Percentiles rank a stretch among this genome's conserved stretches.
Conservation (phyloP, 2,113 vertebrate species). For the Mormyrus lacerda region DNA sequence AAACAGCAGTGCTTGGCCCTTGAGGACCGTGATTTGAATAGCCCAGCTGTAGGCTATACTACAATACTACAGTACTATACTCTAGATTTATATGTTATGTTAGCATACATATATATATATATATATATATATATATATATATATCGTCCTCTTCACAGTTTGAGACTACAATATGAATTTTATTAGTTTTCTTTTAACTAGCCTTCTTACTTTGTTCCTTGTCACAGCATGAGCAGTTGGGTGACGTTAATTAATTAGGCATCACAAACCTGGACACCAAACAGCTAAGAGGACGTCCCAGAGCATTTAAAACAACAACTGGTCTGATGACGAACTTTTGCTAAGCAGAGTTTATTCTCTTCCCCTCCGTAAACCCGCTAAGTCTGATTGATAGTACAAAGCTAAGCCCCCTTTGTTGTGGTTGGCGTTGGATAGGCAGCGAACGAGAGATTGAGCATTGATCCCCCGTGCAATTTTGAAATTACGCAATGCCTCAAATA, state of each 20-base stretch:
- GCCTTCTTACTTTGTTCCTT: neutral
- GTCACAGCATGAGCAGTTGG: neutral
- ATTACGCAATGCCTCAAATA: neutral
- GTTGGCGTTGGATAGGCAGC: neutral
- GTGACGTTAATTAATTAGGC: neutral
- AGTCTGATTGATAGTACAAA: constrained; percentile 13
- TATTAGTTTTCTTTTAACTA: neutral
- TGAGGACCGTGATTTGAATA: no score
- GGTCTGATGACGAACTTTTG: neutral
- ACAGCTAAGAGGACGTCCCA: no score
- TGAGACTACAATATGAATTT: neutral
- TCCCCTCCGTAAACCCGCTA: neutral
- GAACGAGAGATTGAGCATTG: neutral
- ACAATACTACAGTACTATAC: neutral
- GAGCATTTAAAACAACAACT: neutral
- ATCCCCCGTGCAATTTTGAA: constrained; percentile 2
- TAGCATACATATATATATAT: no score
- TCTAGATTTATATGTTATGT: neutral
- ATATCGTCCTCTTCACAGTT: neutral
- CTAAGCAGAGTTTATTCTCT: neutral
- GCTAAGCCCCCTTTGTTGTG: neutral
- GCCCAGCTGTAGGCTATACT: no score
- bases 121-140: neutral
- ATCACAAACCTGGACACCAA: neutral
- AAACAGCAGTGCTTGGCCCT: no score